These are phyloP conservation scores for Alaudala cheleensis DNA, from an alignment of 2,113 vertebrate genomes.

Conservation along the genomic window DNA sequence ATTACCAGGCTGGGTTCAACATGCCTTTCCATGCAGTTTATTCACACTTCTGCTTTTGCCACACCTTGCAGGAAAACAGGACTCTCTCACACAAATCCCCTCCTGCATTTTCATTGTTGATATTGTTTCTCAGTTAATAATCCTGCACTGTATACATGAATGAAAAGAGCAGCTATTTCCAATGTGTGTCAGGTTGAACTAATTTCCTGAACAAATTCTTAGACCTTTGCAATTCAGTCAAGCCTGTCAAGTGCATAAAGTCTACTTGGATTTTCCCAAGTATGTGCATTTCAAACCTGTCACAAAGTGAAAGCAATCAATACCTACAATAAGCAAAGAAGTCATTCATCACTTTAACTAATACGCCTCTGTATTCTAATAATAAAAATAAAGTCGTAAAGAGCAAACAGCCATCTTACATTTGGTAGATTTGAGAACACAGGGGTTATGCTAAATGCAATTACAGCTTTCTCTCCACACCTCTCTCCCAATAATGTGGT, in stretches of 20 bases:
- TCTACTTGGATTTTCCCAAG: neutral
- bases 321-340: neutral
- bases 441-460: neutral
- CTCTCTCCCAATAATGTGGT: neutral
- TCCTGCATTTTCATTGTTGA: neutral
- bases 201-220: constrained; percentile 24
- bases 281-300: neutral
- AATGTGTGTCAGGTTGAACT: neutral
- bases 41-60: neutral
- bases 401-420: neutral
- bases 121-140: neutral
- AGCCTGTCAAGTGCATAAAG: neutral
- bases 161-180: neutral
- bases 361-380: neutral
- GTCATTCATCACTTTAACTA: neutral
- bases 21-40: neutral
- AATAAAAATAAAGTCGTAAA: neutral
- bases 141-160: neutral
- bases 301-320: neutral
- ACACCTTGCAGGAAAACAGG: neutral
- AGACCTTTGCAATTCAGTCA: neutral
- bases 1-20: neutral
- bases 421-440: neutral
- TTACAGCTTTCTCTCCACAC: neutral
- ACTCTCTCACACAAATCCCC: neutral